Evolutionary conservation across 2,113 vertebrate species (phyloP), one percentile per base, ranked within the genome.

Genomic region (Chlorodrepanis virens): DNA sequence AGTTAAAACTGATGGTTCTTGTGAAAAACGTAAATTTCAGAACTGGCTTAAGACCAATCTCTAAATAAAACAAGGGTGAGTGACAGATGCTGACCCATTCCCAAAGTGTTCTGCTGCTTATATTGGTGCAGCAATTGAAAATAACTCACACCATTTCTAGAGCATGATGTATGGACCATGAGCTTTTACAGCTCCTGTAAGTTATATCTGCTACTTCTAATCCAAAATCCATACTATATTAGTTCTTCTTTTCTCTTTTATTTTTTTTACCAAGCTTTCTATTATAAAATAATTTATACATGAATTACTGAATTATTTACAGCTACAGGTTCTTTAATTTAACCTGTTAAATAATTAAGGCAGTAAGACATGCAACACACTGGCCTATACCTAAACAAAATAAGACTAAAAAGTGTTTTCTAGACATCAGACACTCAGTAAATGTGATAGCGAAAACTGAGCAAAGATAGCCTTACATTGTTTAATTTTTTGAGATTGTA

Each of bases 1-100:
- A 75, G 72, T 86, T 94, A 89, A 94, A 93, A 83, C 42, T 61
- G 42, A 86, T 80, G 33, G 39, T 50, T 95, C 64, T 92, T 89
- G 71, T 24, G 56, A 72, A 90, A 90, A 79, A 56, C 35, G 81
- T 94, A 89, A 81, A 78, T 91, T 82, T 90, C 78, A 83, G 33
- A 44, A 83, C 64, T 90, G 24, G 35, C 37, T 83, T 74, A 74
- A 92, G 27, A 89, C 42, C 39, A 59, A 33, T 57, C 25, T 67
- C 71, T 77, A 83, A 87, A 81, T 93, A 86, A 93, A 94, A 86
- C 11, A 93, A 63, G 39, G 12, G 14, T 93, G 76, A 93, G 42
- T 92, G 90, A 89, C 89, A 94, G 86, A 89, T 94, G 63, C 56
- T 83, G 87, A 83, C 50, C 42, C 12, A 33, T 83, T 93, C 65